phyloP scores from a whole-genome alignment of 2,797 vertebrate genomes.

The Labroides dimidiatus region DNA sequence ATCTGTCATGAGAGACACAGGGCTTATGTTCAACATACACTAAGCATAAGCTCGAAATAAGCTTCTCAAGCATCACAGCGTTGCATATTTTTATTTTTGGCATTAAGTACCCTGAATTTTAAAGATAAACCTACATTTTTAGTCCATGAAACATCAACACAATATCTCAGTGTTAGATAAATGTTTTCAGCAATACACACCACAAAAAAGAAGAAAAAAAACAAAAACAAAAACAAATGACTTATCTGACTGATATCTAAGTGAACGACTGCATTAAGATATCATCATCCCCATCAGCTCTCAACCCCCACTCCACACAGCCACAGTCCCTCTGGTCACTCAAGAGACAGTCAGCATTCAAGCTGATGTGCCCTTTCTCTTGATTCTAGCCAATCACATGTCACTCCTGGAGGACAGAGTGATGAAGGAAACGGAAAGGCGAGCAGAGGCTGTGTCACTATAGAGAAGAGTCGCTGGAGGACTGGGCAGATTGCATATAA shows the following conservation, averaged over 20 bases:
- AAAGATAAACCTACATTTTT: no score
- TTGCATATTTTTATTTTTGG: background rate
- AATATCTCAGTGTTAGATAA: no score
- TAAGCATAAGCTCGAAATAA: background rate
- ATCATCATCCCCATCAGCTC: conserved; percentile 6
- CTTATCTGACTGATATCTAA: conserved; percentile 16
- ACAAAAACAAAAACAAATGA: conserved; percentile 3
- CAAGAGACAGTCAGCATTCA: conserved; percentile 54
- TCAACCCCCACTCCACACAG: background rate
- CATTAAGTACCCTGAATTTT: background rate
- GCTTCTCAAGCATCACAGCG: background rate
- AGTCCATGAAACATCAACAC: no score
- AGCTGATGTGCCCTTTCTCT: conserved; percentile 51
- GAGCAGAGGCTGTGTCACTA: conserved; percentile 36
- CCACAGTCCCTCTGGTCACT: conserved; percentile 32
- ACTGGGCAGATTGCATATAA: conserved; percentile 58
- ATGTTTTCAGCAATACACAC: no score
- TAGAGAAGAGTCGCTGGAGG: conserved; percentile 25
- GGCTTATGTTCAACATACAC: background rate
- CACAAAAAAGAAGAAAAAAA: no score
- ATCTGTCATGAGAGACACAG: background rate
- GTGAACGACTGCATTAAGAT: conserved; percentile 15
- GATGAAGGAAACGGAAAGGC: conserved; percentile 14
- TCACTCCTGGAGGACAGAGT: conserved; percentile 54
- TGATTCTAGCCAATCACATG: conserved; percentile 59